Base-by-base conservation (phyloP, 2,888 invertebrate genomes). In the Lasioglossum leucozonium region DNA sequence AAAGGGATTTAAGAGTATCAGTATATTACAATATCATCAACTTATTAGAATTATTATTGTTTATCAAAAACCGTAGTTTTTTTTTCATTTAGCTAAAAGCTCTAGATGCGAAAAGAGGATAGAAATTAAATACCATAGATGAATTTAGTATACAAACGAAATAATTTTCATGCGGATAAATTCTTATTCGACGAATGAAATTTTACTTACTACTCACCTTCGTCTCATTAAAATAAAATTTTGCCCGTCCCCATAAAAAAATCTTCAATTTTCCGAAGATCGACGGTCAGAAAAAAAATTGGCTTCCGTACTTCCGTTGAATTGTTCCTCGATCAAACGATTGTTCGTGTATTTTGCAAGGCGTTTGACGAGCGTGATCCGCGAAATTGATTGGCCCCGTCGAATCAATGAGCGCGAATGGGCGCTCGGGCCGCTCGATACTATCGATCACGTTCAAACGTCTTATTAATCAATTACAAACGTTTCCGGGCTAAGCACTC, bases 401-500 rank as follows among this genome's bases (percentile, higher is more conserved):
- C 30, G 75, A 75, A 75, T 75, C 62, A 11, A 75, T 37, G 55
- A 65, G n/a, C 16, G 42, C 62, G 58, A 10, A 40, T 22, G 67
- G 58, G 22, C 10, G 44, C 47, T 4, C 11, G 30, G 4, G 44
- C 40, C 62, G 26, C 58, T 77, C 55, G 58, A 51, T 81, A 69
- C 13, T 71, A 77, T 79, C 78, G 77, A 85, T 83, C 72, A 69
- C 51, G 26, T n/a, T 58, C 47, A 30, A 82, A 47, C 81, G 77
- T 74, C 80, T 89, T 86, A 79, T 86, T 83, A 81, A 89, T 87
- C 78, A 81, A 75, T 81, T 67, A 87, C 42, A 34, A 76, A 40
- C 62, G 72, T 78, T 88, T 72, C 82, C 73, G 72, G 74, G 74
- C 78, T 73, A 58, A 79, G 73, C 74, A 26, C 67, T 72, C 72